A percentile compares a stretch with the other conserved stretches of the same genome.
phyloP scores from a whole-genome alignment of 2,113 vertebrate genomes.

The Cochlearius cochlearius region DNA sequence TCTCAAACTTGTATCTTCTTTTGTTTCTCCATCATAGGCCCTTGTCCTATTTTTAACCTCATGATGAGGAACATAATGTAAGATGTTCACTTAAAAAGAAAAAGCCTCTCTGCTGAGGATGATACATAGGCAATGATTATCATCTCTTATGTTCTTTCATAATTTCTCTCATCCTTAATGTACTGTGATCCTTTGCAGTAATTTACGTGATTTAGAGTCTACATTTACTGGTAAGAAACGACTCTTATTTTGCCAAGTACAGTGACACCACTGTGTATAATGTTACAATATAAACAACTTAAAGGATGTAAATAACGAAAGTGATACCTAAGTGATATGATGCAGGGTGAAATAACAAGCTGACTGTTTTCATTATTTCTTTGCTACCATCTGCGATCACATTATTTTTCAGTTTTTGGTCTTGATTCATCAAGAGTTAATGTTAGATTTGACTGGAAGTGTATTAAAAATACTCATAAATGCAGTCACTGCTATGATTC shows the following conservation, averaged over 20 bases:
- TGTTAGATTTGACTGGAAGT: not conserved
- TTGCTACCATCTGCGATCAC: not conserved
- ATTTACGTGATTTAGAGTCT: not conserved
- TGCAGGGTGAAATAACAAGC: not conserved
- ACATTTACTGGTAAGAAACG: not conserved
- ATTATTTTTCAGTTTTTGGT: not conserved
- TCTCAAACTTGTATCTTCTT: not conserved
- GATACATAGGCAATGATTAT: not conserved
- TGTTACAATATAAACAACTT: not conserved
- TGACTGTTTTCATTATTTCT: not conserved
- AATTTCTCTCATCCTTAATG: conserved; percentile 5
- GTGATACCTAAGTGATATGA: not conserved
- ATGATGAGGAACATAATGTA: not conserved
- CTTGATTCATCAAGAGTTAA: not conserved
- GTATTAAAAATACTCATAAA: not conserved
- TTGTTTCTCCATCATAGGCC: not conserved
- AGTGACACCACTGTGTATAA: not conserved
- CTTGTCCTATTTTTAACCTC: not conserved
- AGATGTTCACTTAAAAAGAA: conserved; percentile 14
- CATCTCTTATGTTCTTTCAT: not conserved
- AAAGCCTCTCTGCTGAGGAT: not conserved
- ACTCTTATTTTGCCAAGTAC: not conserved
- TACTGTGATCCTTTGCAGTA: not conserved
- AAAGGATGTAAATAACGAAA: not conserved
- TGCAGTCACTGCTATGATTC: not conserved